Conservation (phyloP, 1,140 invertebrate species). For the Portunus trituberculatus region DNA sequence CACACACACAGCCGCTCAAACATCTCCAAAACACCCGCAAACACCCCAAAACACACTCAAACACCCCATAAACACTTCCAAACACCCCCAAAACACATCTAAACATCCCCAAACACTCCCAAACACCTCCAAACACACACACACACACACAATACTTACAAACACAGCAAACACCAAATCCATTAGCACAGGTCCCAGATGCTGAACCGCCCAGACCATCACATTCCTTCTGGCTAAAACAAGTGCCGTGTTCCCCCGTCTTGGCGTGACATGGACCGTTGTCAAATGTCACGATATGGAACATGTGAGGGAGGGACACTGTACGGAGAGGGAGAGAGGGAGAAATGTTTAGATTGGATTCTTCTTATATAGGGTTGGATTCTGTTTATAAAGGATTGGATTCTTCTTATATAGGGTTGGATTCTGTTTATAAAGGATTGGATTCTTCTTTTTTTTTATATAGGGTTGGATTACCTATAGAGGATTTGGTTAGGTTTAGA, state of each 20-base stretch:
- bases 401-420: not conserved
- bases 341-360: not conserved
- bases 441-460: not conserved
- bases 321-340: not conserved
- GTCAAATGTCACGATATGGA: conserved; percentile 72
- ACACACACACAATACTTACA: conserved; percentile 84
- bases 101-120: not conserved
- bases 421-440: not conserved
- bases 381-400: not conserved
- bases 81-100: not conserved
- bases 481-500: no score
- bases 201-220: conserved; percentile 83
- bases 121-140: not conserved
- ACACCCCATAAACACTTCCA: not conserved
- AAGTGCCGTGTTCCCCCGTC: conserved; percentile 68
- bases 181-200: conserved; percentile 87
- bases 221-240: conserved; percentile 83
- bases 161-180: conserved; percentile 92
- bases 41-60: not conserved
- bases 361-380: not conserved
- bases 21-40: not conserved
- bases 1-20: not conserved
- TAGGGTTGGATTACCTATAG: not conserved
- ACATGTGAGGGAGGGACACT: conserved; percentile 63
- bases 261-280: conserved; percentile 76